These are phyloP conservation scores for Sprattus sprattus DNA, from an alignment of 2,113 vertebrate species.

Conservation along the genomic window DNA sequence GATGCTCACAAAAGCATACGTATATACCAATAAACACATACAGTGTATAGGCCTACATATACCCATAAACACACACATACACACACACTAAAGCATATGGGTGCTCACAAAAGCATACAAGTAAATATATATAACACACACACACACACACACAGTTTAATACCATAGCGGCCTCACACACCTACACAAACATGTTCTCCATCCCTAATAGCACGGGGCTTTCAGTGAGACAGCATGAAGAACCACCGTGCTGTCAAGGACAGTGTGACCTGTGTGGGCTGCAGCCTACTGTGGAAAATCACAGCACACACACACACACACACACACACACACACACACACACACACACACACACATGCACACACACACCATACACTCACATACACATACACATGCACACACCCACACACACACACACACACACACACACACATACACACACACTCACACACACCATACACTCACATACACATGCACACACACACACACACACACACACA, in stretches of 20 bases:
- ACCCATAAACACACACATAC: background rate
- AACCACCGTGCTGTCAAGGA: background rate
- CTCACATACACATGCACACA: background rate
- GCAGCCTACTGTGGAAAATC: background rate
- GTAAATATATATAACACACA: background rate
- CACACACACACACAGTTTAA: background rate
- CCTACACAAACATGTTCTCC: background rate
- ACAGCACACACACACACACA: background rate
- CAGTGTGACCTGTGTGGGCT: background rate
- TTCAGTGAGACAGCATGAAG: background rate
- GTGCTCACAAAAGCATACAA: too few species aligned
- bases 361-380: background rate
- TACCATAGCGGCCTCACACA: background rate
- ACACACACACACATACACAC: background rate
- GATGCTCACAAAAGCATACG: too few species aligned
- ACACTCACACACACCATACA: constrained; percentile 2
- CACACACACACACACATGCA: background rate
- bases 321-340: constrained; percentile 4
- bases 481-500: constrained; percentile 2
- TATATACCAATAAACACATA: too few species aligned
- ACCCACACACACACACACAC: background rate
- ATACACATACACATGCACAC: background rate
- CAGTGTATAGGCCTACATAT: too few species aligned
- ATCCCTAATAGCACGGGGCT: background rate
- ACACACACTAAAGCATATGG: background rate